Evolutionary conservation across 1,140 invertebrate species (phyloP), one percentile per base, ranked within the genome.

Genomic region (Ceratosolen fusciceps): DNA sequence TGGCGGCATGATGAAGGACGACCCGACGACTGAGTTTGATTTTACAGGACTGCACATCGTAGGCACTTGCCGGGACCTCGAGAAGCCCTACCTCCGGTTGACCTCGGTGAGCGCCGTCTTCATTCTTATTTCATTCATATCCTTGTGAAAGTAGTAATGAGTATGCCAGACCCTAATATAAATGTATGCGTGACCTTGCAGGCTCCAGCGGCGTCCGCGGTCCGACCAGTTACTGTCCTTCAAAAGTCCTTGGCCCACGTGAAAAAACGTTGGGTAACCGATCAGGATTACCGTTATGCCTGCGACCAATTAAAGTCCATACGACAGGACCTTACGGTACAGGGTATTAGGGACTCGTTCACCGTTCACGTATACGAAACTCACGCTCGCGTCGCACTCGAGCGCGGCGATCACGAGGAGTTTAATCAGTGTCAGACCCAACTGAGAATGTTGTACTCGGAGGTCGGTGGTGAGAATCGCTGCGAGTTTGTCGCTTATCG

Each of bases 381-480:
- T 2, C 98, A 99, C 92, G 98, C 97, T 14, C 92, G 97, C 76
- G 97, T 99, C 86, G 98, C 98, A 72, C 92, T 99, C 87, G 98
- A 99, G 88, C 98, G 97, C 90, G 96, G 96, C 60, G 98, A 99
- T 88, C 97, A 98, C 89, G 97, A 98, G 88, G 98, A 99, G 89
- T 99, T 99, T 87, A 99, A 99, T 92, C 98, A 99, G 88, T 99
- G 98, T 89, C 98, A 99, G 91, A 98, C 97, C 54, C 98, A 99
- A 91, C 91, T 99, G 37, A 96, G 96, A 92, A 95, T 97, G 92
- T 91, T 99, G 14, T 99, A 98, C 88, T 88, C 92, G 77, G 88
- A 92, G 81, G 88, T 95, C 37, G 94, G 94, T 74, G 93, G 93
- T 31, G 91, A 93, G 84, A 95, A 97, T 91, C 90, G 92, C 68